Base-by-base conservation (phyloP, 2,797 vertebrate species). In the Galago senegalensis region DNA sequence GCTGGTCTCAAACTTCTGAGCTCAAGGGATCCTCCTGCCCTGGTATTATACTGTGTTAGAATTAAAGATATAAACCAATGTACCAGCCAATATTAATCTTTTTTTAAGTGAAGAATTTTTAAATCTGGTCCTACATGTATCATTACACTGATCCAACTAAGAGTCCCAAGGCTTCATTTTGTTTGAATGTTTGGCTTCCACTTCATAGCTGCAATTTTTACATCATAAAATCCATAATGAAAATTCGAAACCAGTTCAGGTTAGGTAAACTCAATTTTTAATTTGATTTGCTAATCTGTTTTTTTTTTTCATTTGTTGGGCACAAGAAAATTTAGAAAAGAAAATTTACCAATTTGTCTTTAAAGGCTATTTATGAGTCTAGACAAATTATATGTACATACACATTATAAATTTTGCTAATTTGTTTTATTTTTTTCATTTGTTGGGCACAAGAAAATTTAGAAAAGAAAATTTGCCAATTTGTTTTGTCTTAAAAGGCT, bases 161-260 rank as follows among this genome's bases (percentile, higher is more conserved):
- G n/a, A 56, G 20, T 77, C 11, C 63, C 46, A 53, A 81, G 49
- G 25, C 25, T 89, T 89, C 56, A 27, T 87, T 92, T 92, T 56
- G 25, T 91, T 77, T 89, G 63, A 34, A 10, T 8, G 8, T 85
- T 91, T 65, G 69, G 20, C 56, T 91, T 85, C 3, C 17, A 27
- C 40, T 79, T 83, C 29, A 29, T 53, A 76, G n/a, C 37, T 92
- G 13, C 23, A 67, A 91, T 89, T 95, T 84, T 58, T 67, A 82
- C 31, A 84, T 73, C 46, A 63, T 34, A 80, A 95, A 94, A 89
- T 43, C 27, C 34, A 49, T 53, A 20, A 90, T 84, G 73, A 84
- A 84, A 93, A 91, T 94, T 87, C 77, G 94, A 90, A 13, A 69
- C 7, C 29, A 80, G 81, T 40, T 86, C 69, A 82, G 92, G 21